phyloP scores from a whole-genome alignment of 2,113 vertebrate genomes.

The Pterocles gutturalis region DNA sequence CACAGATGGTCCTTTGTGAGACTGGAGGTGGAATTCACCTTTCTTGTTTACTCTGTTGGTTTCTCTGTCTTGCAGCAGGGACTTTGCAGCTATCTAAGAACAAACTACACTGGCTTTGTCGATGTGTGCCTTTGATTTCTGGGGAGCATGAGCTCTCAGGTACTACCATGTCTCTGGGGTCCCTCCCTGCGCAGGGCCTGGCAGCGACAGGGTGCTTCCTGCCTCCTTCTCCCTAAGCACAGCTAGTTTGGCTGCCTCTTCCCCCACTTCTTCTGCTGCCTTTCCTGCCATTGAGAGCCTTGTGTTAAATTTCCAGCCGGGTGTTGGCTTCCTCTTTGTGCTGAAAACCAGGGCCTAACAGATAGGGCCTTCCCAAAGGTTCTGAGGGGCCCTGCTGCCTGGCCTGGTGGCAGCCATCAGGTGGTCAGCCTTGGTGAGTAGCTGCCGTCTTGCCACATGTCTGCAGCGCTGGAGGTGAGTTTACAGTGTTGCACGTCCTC shows the following conservation, averaged over 20 bases:
- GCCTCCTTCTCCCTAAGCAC: too few species aligned
- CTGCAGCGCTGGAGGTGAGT: not conserved
- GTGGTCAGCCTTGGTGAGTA: not conserved
- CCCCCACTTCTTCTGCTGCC: not conserved
- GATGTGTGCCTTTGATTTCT: fast-evolving
- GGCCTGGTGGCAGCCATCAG: fast-evolving
- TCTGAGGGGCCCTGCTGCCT: not conserved
- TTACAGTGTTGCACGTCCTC: fast-evolving
- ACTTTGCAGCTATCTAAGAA: not conserved
- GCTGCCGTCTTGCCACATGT: fast-evolving
- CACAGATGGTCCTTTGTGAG: not conserved
- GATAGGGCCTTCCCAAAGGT: fast-evolving
- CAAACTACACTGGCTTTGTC: not conserved
- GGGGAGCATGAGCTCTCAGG: fast-evolving
- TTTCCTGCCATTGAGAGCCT: not conserved
- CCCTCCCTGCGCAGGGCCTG: fast-evolving
- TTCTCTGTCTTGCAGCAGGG: not conserved
- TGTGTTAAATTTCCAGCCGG: fast-evolving
- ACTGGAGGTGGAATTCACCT: not conserved
- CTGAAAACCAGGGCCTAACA: fast-evolving
- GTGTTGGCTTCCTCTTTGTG: fast-evolving
- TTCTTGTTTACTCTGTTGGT: not conserved
- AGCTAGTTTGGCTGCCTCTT: not conserved
- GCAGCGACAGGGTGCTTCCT: fast-evolving
- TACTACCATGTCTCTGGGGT: fast-evolving